Base-by-base conservation (phyloP, 2,113 vertebrate species). In the Casuarius casuarius region DNA sequence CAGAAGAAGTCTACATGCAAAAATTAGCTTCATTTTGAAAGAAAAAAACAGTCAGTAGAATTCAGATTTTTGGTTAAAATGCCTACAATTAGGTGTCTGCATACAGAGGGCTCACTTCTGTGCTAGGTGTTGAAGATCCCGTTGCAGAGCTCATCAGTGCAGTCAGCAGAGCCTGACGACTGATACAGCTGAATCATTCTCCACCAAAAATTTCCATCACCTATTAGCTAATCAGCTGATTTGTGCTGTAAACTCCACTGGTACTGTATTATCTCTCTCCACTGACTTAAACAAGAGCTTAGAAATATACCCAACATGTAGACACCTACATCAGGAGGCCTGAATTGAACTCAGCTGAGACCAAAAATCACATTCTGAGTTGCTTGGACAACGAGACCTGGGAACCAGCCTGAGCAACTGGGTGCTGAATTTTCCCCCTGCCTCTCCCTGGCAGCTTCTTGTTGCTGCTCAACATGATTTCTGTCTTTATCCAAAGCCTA, bases 1-100 rank as follows among this genome's bases (percentile, higher is more conserved):
- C n/a, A 68, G 15, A n/a, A 65, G 10, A 58, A 84, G 4, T 23
- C 51, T 28, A 40, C 15, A 33, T 0, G 0, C 7, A 82, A 52
- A 14, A 42, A 2, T 35, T 4, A 11, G 1, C 3, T 65, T 81
- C 10, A 35, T 67, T 83, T 29, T 42, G 6, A 78, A 67, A 12
- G 14, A 59, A 58, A 52, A 44, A 40, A 18, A 0, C 7, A 40
- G 20, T 2, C 14, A 13, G 8, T 5, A 85, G 9, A 10, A 79
- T 72, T 35, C 31, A 42, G 5, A 61, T 78, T 72, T 72, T 89
- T 88, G 26, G 1, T 44, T 63, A 13, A 78, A 90, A 59, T 59
- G 49, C 10, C 10, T 9, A 33, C 7, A 67, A 19, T 68, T 77
- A 38, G 5, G 4, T 38, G 14, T 3, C 16, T 67, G 7, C 35